Evolutionary conservation across 2,888 invertebrate genomes (phyloP).

Genomic region (Agrenia bidenticulata): DNA sequence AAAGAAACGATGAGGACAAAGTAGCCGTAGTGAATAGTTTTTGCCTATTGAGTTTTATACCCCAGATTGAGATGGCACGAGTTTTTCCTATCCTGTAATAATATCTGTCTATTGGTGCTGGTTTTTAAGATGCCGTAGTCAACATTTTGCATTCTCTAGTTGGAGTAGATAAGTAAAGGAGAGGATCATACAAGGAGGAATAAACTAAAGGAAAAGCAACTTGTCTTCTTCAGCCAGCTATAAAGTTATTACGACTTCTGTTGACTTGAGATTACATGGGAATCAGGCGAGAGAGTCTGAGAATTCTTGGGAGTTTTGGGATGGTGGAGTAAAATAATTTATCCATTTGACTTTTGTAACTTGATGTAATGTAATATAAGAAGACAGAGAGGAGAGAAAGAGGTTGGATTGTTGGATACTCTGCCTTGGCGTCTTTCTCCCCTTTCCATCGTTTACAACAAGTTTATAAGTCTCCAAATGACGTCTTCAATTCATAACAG

Average conservation of each 20-base stretch:
- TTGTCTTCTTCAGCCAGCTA: not conserved
- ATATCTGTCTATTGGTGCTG: too few relatives aligned
- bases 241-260: constrained; percentile 22
- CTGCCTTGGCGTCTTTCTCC: constrained; percentile 9
- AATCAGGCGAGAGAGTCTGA: not conserved
- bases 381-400: not conserved
- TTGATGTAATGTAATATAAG: not conserved
- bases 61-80: too few relatives aligned
- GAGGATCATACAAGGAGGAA: too few relatives aligned
- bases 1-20: too few relatives aligned
- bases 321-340: constrained; percentile 16
- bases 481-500: constrained; percentile 10
- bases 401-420: not conserved
- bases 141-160: too few relatives aligned
- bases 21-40: too few relatives aligned
- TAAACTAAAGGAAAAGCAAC: too few relatives aligned
- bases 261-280: constrained; percentile 18
- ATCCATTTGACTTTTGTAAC: constrained; percentile 18
- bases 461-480: constrained; percentile 8
- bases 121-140: too few relatives aligned
- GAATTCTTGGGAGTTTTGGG: too few relatives aligned
- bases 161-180: too few relatives aligned
- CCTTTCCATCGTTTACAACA: constrained; percentile 11
- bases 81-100: too few relatives aligned
- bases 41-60: too few relatives aligned